These are phyloP conservation scores for Thamnophis sirtalis DNA, from an alignment of 2,113 vertebrate genomes.

Conservation along the genomic window DNA sequence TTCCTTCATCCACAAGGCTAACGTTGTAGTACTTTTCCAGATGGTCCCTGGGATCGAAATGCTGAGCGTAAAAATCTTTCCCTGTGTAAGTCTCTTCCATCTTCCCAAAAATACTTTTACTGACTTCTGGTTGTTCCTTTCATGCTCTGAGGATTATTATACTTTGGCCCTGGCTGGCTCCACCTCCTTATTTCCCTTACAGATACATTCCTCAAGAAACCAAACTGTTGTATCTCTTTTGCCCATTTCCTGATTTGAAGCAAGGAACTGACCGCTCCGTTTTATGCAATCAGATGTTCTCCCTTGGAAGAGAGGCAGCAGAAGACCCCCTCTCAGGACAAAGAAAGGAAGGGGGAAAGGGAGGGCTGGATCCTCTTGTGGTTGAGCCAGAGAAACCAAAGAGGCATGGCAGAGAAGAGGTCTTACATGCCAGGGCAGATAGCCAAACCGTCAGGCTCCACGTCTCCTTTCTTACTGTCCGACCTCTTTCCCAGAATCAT, in stretches of 20 bases:
- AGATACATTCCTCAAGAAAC: neutral
- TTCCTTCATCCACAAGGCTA: neutral
- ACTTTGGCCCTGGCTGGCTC: neutral
- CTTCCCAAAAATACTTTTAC: neutral
- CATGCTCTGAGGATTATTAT: fast-evolving
- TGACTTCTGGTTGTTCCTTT: neutral
- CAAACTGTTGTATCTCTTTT: neutral
- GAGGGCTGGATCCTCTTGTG: neutral
- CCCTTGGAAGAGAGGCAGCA: neutral
- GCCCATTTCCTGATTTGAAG: neutral
- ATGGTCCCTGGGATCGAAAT: neutral
- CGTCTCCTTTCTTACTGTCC: neutral
- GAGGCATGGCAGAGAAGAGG: neutral
- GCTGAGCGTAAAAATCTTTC: neutral
- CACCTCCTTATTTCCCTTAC: neutral
- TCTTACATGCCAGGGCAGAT: neutral
- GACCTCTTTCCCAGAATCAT: neutral
- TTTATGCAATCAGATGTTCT: neutral
- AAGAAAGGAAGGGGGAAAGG: neutral
- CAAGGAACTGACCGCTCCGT: neutral
- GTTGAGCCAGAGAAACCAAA: neutral
- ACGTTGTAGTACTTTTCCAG: neutral
- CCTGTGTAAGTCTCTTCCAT: neutral
- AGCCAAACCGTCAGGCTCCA: neutral
- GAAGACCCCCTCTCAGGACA: neutral